phyloP scores from a whole-genome alignment of 2,113 vertebrate species.

The Isurus oxyrinchus region DNA sequence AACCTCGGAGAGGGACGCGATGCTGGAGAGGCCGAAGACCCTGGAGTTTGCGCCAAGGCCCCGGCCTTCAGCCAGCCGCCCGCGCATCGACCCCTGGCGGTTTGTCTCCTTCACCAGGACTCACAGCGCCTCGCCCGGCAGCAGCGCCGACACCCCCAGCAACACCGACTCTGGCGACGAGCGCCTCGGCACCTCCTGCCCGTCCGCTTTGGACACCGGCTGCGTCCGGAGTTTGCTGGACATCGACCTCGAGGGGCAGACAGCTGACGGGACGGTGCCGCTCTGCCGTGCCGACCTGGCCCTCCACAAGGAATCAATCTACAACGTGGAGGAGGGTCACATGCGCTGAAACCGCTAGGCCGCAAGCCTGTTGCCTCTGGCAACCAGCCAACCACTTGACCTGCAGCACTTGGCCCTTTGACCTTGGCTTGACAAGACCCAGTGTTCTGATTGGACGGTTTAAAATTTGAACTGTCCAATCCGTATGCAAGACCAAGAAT shows the following conservation, averaged over 20 bases:
- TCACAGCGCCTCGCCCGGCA: conserved; percentile 66
- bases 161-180: conserved; percentile 57
- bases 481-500: neutral
- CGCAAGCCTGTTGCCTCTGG: neutral
- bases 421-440: neutral
- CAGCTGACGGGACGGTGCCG: conserved; percentile 68
- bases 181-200: conserved; percentile 6
- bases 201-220: conserved; percentile 37
- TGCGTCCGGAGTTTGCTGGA: conserved; percentile 64
- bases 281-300: conserved; percentile 57
- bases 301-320: neutral
- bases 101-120: conserved; percentile 69
- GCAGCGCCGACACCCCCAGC: conserved; percentile 64
- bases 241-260: conserved; percentile 83
- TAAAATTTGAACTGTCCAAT: neutral
- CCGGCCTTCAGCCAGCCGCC: conserved; percentile 62
- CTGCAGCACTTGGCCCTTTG: neutral
- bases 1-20: conserved; percentile 48
- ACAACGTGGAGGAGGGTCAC: neutral
- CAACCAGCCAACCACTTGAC: neutral
- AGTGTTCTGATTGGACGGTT: neutral
- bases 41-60: conserved; percentile 76
- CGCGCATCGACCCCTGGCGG: conserved; percentile 73
- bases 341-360: conserved; percentile 10
- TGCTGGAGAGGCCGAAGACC: conserved; percentile 71